Base-by-base conservation (phyloP, 2,888 invertebrate genomes). In the Sialis lutaria region DNA sequence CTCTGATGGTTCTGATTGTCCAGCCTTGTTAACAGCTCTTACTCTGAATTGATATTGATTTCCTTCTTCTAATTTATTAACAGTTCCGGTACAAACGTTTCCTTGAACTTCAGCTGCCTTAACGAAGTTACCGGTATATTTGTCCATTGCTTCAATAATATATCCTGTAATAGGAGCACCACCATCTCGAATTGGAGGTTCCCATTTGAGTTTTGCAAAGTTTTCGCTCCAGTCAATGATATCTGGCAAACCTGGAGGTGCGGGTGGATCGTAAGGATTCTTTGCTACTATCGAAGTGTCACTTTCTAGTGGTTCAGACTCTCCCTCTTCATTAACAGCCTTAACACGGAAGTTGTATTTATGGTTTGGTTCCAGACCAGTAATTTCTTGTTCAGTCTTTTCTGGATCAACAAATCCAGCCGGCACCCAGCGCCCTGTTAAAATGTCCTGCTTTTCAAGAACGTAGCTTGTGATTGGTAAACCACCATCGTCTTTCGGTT, bases 261-360 rank as follows among this genome's bases (percentile, higher is more conserved):
- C 80, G 6, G 92, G 82, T 45, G 83, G 73, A 64, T 91, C 96
- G 67, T 80, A 98, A 13, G 98, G 97, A 76, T 98, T 97, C 71
- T 98, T 98, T 46, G 98, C 97, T 8, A 93, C 65, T 49, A 86
- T 86, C 0, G 89, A 79, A 34, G 80, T 77, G 56, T 92, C 91
- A 0, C 91, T 87, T 54, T 89, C 89, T 42, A 98, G 67, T 6
- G 96, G 93, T 57, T 96, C 96, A 0, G 95, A 95, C 64, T 91
- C 91, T 5, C 98, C 98, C 64, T 96, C 92, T 59, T 92, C 91
- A 64, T 97, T 97, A 7, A 91, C 78, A 6, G 98, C 98, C 60
- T 89, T 90, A 1, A 98, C 93, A 49, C 98, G 78, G 79, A 99
- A 99, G 63, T 95, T 88, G 68, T 98, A 98, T 50, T 92, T 88